phyloP scores from a whole-genome alignment of 2,113 vertebrate genomes.

The Ranitomeya variabilis region DNA sequence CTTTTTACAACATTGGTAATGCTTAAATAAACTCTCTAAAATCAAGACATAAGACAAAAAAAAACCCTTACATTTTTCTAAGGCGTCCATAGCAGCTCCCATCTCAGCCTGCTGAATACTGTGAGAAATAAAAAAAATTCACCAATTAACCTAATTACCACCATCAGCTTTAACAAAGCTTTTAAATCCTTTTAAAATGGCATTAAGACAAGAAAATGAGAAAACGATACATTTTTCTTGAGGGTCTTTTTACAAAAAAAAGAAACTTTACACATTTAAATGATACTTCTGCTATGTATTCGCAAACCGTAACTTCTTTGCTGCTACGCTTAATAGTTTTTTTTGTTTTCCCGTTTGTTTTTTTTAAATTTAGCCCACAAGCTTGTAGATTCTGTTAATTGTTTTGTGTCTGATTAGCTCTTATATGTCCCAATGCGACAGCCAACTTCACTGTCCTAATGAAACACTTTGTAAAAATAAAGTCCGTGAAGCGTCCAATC shows the following conservation, averaged over 20 bases:
- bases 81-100: conserved; percentile 97
- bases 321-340: neutral
- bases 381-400: neutral
- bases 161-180: conserved; percentile 48
- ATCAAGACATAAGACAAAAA: conserved; percentile 1
- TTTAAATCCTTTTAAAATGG: conserved; percentile 53
- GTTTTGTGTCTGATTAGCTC: conserved; percentile 24
- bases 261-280: conserved; percentile 23
- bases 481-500: neutral
- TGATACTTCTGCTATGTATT: conserved; percentile 16
- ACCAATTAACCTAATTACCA: conserved; percentile 51
- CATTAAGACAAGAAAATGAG: conserved; percentile 51
- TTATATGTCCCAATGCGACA: neutral
- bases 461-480: conserved; percentile 30
- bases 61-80: conserved; percentile 94
- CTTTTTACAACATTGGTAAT: neutral
- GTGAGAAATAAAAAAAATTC: conserved; percentile 65
- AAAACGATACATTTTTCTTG: conserved; percentile 35
- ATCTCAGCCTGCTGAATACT: conserved; percentile 99
- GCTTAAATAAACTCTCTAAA: neutral
- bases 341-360: neutral
- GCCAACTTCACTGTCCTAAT: neutral
- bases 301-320: neutral
- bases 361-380: neutral
- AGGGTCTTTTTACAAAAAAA: conserved; percentile 31